These are phyloP conservation scores for Lepidurus apus DNA, from an alignment of 1,140 invertebrate genomes.

Conservation along the genomic window DNA sequence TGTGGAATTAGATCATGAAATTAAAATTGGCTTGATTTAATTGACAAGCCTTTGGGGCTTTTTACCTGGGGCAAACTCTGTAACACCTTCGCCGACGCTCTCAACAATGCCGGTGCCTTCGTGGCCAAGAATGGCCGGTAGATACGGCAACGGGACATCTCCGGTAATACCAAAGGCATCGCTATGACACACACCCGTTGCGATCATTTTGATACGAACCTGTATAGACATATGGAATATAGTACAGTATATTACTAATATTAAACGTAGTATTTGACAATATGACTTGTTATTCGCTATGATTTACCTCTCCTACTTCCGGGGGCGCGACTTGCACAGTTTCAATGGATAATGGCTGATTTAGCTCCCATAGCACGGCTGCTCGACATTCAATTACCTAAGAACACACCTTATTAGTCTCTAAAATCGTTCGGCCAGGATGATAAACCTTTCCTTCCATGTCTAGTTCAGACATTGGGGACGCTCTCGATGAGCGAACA, in stretches of 20 bases:
- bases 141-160: constrained; percentile 48
- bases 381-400: constrained; percentile 82
- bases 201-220: constrained; percentile 42
- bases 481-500: too few species aligned
- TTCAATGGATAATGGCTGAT: constrained; percentile 80
- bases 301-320: constrained; percentile 51
- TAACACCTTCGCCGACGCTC: constrained; percentile 49
- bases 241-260: background rate
- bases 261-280: background rate
- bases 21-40: background rate
- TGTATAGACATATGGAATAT: background rate
- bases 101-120: constrained; percentile 52
- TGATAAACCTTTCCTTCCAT: too few species aligned
- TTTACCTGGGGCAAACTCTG: constrained; percentile 43
- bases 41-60: background rate
- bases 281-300: too few species aligned
- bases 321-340: constrained; percentile 89
- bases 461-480: too few species aligned
- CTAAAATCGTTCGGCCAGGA: too few species aligned
- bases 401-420: background rate
- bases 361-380: constrained; percentile 84
- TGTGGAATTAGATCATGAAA: constrained; percentile 34
- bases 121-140: constrained; percentile 50
- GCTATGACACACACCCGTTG: constrained; percentile 53
- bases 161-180: constrained; percentile 51